These are phyloP conservation scores for Macrotus californicus DNA, from an alignment of 2,113 vertebrate genomes.

Conservation along the genomic window DNA sequence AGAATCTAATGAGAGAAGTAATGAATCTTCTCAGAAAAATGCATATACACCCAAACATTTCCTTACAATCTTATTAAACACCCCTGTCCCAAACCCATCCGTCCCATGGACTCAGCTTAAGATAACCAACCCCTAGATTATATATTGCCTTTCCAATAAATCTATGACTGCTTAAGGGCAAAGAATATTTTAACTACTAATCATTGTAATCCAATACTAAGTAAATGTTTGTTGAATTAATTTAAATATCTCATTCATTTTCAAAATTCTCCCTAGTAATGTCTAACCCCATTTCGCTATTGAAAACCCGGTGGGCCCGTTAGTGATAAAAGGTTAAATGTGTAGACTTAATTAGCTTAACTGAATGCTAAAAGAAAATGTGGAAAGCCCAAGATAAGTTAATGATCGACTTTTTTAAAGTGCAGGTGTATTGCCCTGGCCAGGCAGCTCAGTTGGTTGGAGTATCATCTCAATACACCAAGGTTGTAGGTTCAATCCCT, in stretches of 20 bases:
- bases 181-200: background rate
- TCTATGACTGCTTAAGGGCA: background rate
- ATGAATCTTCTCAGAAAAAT: constrained; percentile 20
- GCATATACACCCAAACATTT: background rate
- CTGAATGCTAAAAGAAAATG: background rate
- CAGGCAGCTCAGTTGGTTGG: background rate
- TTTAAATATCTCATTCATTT: background rate
- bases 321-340: background rate
- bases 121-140: background rate
- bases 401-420: background rate
- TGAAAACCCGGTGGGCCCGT: background rate
- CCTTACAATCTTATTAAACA: background rate
- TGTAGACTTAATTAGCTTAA: background rate
- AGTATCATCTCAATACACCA: no score
- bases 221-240: background rate
- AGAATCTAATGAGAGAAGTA: background rate
- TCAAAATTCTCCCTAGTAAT: background rate
- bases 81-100: background rate
- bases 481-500: no score
- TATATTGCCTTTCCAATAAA: background rate
- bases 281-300: background rate
- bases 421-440: background rate
- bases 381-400: background rate
- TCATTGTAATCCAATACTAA: background rate
- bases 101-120: background rate